Evolutionary conservation across 37 sponge, comb jelly and placozoan genomes (phyloP).

Genomic region (Eunapius fragilis): DNA sequence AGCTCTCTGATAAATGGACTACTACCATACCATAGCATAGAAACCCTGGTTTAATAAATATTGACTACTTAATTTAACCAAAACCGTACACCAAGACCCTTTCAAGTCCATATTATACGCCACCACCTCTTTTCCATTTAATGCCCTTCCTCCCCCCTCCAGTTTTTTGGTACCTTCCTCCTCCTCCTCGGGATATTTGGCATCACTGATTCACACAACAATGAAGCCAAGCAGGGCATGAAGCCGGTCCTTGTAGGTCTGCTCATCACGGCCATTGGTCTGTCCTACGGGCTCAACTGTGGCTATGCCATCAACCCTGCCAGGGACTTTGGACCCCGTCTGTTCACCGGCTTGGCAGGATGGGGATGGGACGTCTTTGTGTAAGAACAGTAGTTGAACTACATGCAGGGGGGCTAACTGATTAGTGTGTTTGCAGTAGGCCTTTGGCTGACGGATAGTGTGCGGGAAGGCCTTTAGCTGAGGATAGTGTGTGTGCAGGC

Average conservation of each 20-base stretch:
- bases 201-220: conserved; percentile 63
- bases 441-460: too few relatives aligned
- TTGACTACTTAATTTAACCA: too few relatives aligned
- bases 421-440: too few relatives aligned
- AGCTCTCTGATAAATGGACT: too few relatives aligned
- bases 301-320: conserved; percentile 92
- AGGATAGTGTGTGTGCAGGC: too few relatives aligned
- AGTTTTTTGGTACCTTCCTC: conserved; percentile 78
- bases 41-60: too few relatives aligned
- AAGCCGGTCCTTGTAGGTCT: conserved; percentile 78
- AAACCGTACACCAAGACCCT: too few relatives aligned
- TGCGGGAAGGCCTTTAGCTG: too few relatives aligned
- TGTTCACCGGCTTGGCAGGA: conserved; percentile 75
- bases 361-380: conserved; percentile 74
- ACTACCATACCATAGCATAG: too few relatives aligned
- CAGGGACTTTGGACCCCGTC: conserved; percentile 80
- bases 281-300: conserved; percentile 72
- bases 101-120: background rate
- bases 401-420: too few relatives aligned
- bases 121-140: background rate
- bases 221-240: conserved; percentile 52
- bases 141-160: background rate
- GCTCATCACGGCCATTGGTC: conserved; percentile 64
- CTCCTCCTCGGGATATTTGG: conserved; percentile 74
- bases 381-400: conserved; percentile 53